phyloP scores from a whole-genome alignment of 2,888 invertebrate species.

The Platynereis dumerilii region DNA sequence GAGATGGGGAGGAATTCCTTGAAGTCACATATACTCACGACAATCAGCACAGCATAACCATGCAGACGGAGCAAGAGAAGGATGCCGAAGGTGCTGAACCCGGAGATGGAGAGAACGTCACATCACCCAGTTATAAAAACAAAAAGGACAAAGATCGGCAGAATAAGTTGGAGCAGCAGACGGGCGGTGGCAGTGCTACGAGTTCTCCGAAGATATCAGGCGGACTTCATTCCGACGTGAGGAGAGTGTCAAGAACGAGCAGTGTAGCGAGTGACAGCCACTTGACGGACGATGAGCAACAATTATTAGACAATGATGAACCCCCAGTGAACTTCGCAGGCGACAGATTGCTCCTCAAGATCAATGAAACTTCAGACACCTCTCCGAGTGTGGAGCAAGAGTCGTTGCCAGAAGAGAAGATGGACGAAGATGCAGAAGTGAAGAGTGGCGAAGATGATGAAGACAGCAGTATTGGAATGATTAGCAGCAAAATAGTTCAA shows the following conservation, averaged over 20 bases:
- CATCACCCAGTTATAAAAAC: slow-evolving; percentile 4
- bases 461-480: not conserved
- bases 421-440: slow-evolving; percentile 2
- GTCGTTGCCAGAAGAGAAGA: slow-evolving; percentile 15
- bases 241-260: slow-evolving; percentile 5
- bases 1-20: slow-evolving; percentile 47
- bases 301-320: slow-evolving; percentile 15
- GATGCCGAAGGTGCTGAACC: not conserved
- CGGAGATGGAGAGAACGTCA: not conserved
- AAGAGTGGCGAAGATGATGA: not conserved
- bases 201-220: not conserved
- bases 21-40: slow-evolving; percentile 47
- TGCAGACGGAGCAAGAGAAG: not conserved
- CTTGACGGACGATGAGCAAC: slow-evolving; percentile 15
- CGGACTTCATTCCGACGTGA: slow-evolving; percentile 1
- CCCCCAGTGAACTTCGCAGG: slow-evolving; percentile 50
- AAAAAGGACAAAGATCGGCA: slow-evolving; percentile 15
- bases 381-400: not conserved
- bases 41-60: too few species aligned
- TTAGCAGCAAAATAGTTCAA: not conserved
- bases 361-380: slow-evolving; percentile 36
- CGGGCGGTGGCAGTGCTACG: not conserved
- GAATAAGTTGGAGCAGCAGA: slow-evolving; percentile 17
- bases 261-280: slow-evolving; percentile 11
- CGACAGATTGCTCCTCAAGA: slow-evolving; percentile 50